Evolutionary conservation across 2,797 vertebrate genomes (phyloP).

Genomic region (Psittacula derbiana): DNA sequence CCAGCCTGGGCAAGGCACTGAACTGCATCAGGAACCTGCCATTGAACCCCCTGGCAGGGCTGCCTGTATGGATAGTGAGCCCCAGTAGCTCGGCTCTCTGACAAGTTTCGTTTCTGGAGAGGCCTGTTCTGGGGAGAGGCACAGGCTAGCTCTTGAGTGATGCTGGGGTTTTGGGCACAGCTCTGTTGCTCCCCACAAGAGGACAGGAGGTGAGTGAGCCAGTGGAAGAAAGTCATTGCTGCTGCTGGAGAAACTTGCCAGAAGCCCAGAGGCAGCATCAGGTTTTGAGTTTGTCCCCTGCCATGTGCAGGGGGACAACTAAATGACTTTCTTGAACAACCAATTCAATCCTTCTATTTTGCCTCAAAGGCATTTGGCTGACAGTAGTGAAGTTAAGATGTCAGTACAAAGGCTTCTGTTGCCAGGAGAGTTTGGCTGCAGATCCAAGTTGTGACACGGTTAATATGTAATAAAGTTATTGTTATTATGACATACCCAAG

Average conservation of each 20-base stretch:
- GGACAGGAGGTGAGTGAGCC: neutral
- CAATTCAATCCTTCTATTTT: neutral
- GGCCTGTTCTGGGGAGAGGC: neutral
- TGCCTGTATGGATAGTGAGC: neutral
- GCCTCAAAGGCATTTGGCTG: neutral
- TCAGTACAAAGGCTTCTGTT: neutral
- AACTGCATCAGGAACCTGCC: neutral
- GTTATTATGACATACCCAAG: neutral
- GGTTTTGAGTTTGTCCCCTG: neutral
- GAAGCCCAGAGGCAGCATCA: neutral
- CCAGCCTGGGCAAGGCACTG: neutral
- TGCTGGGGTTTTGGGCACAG: neutral
- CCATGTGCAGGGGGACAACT: neutral
- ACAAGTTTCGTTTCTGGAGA: neutral
- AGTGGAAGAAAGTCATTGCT: neutral
- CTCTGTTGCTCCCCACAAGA: neutral
- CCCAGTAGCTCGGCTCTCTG: neutral
- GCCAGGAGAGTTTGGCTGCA: neutral
- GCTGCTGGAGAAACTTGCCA: neutral
- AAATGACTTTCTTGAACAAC: neutral
- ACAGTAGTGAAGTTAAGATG: neutral
- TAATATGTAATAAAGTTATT: neutral
- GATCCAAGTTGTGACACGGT: neutral
- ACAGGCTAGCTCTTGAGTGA: neutral
- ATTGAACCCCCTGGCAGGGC: rapidly evolving